Evolutionary conservation across 2,888 invertebrate species (phyloP).

Genomic region (Cantharis nigra): DNA sequence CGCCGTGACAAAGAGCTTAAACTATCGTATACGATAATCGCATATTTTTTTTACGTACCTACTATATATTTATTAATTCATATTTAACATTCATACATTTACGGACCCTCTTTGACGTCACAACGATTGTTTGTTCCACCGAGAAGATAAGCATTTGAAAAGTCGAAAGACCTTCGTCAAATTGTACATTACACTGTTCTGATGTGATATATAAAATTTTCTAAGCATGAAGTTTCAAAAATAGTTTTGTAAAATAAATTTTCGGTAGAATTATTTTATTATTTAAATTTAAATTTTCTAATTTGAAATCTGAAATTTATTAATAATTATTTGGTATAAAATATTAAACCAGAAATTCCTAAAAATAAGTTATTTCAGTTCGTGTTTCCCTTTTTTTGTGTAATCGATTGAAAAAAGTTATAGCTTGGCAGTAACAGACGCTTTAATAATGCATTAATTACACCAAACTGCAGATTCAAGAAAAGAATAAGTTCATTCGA

Average conservation of each 20-base stretch:
- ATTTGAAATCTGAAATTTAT: neutral
- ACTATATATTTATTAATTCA: neutral
- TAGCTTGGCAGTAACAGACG: conserved; percentile 41
- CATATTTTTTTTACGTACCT: neutral
- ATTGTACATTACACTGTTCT: neutral
- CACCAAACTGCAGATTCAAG: conserved; percentile 44
- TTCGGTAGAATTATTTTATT: neutral
- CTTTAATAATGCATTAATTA: conserved; percentile 45
- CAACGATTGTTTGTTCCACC: neutral
- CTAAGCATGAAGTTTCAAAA: neutral
- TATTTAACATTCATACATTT: neutral
- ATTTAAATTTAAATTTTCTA: neutral
- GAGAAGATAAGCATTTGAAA: neutral
- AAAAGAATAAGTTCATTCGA: conserved; percentile 42
- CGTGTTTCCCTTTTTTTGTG: conserved; percentile 4
- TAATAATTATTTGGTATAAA: neutral
- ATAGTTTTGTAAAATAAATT: neutral
- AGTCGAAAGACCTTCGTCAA: neutral
- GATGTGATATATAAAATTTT: neutral
- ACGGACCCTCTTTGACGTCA: neutral
- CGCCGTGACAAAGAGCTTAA: neutral
- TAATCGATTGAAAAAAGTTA: conserved; percentile 22
- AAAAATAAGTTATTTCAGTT: neutral
- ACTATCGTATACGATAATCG: neutral
- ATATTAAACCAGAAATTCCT: neutral